These are phyloP conservation scores for Ascidia mentula DNA, from an alignment of 23 tunicate genomes.

Conservation along the genomic window DNA sequence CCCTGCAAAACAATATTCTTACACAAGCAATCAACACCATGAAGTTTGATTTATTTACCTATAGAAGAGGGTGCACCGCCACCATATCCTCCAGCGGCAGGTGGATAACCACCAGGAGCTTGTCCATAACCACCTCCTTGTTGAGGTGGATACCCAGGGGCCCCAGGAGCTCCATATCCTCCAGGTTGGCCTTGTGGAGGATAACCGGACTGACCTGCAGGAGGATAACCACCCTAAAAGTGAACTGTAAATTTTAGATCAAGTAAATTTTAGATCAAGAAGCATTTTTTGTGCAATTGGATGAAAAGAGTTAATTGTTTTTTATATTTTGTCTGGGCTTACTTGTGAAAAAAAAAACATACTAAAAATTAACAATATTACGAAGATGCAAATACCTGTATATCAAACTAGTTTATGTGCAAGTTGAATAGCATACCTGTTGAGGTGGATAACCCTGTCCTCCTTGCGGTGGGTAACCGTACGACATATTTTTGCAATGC, in stretches of 20 bases:
- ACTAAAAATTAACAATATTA: neutral
- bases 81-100: constrained; percentile 42
- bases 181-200: constrained; percentile 15
- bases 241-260: no score
- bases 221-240: neutral
- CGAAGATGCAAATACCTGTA: no score
- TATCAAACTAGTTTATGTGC: no score
- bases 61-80: constrained; percentile 49
- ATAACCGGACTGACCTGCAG: neutral
- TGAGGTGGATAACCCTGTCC: constrained; percentile 33
- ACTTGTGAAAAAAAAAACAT: neutral
- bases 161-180: constrained; percentile 10
- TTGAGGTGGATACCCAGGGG: constrained; percentile 16
- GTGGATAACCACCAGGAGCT: constrained; percentile 67
- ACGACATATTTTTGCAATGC: no score
- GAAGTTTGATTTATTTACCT: neutral
- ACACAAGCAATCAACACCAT: neutral
- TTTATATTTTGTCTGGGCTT: neutral
- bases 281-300: neutral
- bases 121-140: constrained; percentile 53
- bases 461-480: constrained; percentile 29
- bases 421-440: neutral
- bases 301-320: no score
- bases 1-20: neutral
- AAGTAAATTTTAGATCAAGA: no score